Evolutionary conservation across 2,113 vertebrate species (phyloP).

Genomic region (Anhinga rufa): DNA sequence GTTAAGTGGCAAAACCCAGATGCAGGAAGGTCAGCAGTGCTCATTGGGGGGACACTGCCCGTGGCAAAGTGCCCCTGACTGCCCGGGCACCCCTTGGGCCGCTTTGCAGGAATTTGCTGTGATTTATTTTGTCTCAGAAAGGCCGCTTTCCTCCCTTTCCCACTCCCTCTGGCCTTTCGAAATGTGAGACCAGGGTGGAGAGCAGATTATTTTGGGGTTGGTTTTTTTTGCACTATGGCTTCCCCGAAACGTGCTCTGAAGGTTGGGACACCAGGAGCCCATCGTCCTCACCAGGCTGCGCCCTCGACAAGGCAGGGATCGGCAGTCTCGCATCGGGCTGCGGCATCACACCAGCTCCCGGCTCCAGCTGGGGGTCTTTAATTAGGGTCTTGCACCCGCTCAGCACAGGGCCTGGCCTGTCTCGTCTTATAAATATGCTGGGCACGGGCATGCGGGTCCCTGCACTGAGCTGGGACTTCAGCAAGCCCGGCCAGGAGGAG

Average conservation of each 20-base stretch:
- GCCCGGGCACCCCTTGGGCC: accelerated
- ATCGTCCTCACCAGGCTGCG: background rate
- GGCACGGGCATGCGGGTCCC: accelerated
- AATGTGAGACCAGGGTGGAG: accelerated
- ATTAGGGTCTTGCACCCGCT: background rate
- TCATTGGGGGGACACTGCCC: accelerated
- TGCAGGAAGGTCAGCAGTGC: background rate
- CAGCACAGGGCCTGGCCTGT: no score
- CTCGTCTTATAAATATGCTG: background rate
- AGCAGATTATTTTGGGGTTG: background rate
- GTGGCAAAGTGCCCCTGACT: accelerated
- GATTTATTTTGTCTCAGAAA: background rate
- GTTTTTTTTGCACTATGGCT: background rate
- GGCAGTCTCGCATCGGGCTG: accelerated
- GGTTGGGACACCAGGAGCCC: background rate
- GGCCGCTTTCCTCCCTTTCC: background rate
- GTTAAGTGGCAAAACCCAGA: accelerated
- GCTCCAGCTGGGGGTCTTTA: background rate
- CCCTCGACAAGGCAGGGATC: background rate
- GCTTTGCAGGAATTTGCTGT: background rate
- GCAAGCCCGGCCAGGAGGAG: background rate
- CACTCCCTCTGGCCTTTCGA: background rate
- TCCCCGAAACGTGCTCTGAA: background rate
- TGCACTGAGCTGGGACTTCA: accelerated
- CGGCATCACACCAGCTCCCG: background rate